Conservation (phyloP, 2,113 vertebrate genomes). For the Antechinus stuartii region DNA sequence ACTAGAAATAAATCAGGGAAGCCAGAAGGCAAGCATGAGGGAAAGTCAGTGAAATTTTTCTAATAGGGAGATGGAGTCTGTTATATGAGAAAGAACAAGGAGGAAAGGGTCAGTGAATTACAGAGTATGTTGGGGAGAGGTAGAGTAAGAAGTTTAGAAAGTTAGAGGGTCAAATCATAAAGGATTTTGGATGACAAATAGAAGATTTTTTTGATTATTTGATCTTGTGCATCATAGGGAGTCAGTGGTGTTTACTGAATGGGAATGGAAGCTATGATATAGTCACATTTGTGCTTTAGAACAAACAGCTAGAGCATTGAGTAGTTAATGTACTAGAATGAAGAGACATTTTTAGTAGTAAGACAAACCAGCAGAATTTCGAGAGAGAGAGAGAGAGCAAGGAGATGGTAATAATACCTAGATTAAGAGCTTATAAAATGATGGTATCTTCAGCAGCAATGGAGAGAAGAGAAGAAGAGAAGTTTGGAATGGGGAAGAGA, state of each 20-base stretch:
- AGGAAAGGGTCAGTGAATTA: background rate
- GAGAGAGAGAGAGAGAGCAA: background rate
- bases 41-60: background rate
- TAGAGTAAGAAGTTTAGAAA: background rate
- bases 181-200: background rate
- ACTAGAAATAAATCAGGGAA: background rate
- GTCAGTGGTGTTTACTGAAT: background rate
- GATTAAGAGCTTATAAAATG: background rate
- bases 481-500: background rate
- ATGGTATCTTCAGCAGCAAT: background rate
- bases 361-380: background rate
- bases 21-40: background rate
- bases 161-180: background rate
- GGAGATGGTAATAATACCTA: background rate
- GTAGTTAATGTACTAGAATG: background rate
- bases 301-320: background rate
- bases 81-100: background rate
- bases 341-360: background rate
- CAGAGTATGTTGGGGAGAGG: background rate
- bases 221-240: background rate
- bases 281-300: background rate
- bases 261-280: background rate
- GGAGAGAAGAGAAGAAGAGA: background rate
- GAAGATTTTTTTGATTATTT: background rate
- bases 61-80: background rate